Evolutionary conservation across 1,140 invertebrate species (phyloP).

Genomic region (Brachionus sp.): DNA sequence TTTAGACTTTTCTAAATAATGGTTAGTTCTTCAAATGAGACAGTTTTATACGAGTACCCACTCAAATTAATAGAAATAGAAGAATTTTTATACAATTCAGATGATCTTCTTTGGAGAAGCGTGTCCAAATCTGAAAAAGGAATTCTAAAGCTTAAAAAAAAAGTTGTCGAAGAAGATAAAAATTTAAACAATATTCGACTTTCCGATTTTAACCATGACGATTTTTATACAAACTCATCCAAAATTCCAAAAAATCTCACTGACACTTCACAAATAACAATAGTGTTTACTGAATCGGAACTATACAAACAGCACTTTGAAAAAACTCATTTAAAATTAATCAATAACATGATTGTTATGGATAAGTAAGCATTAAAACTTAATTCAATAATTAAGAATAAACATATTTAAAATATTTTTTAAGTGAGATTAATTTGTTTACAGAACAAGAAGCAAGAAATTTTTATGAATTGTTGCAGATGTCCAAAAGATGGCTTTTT

Average conservation of each 20-base stretch:
- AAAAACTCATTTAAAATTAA: conserved; percentile 25
- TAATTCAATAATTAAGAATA: background rate
- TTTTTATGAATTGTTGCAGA: background rate
- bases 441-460: background rate
- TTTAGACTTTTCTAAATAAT: conserved; percentile 1
- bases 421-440: background rate
- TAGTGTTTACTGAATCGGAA: conserved; percentile 16
- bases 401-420: background rate
- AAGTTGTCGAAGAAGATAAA: background rate
- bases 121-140: background rate
- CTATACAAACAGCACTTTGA: conserved; percentile 16
- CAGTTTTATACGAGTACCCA: background rate
- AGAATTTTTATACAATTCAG: conserved; percentile 17
- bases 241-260: conserved; percentile 22
- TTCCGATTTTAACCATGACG: background rate
- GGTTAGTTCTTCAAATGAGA: background rate
- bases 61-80: conserved; percentile 13
- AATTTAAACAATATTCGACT: background rate
- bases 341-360: conserved; percentile 32
- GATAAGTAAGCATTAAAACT: background rate
- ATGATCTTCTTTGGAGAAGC: conserved; percentile 11
- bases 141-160: background rate
- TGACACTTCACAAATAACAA: background rate
- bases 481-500: conserved; percentile 4
- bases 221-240: conserved; percentile 11